phyloP scores from a whole-genome alignment of 2,113 vertebrate species.

The Laterallus jamaicensis region DNA sequence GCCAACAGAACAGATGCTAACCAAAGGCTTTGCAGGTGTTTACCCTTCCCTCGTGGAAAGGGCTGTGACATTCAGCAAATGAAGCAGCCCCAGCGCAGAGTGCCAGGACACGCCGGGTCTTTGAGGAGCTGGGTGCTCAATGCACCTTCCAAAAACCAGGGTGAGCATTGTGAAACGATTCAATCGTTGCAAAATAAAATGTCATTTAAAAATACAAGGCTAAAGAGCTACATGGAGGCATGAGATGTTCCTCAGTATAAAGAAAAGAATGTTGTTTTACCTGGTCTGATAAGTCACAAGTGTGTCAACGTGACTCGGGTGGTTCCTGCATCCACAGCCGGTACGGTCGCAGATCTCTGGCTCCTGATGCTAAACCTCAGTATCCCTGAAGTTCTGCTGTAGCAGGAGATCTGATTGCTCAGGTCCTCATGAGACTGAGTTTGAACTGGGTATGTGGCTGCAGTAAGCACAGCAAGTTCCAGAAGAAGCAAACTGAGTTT shows the following conservation, averaged over 20 bases:
- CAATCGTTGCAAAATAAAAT: not conserved
- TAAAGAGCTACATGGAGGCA: not conserved
- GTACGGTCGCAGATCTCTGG: not conserved
- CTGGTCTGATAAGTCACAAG: not conserved
- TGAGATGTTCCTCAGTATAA: not conserved
- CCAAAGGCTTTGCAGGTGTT: not conserved
- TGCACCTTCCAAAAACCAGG: not conserved
- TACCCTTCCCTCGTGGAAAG: not conserved
- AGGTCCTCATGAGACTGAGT: not conserved
- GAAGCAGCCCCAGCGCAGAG: no score
- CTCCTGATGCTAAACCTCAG: no score
- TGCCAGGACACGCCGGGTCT: not conserved
- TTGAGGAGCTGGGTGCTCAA: not conserved
- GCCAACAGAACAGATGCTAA: not conserved
- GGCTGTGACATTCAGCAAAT: not conserved
- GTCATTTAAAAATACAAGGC: not conserved
- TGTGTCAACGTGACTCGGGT: no score
- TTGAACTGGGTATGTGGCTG: not conserved
- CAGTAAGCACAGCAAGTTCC: not conserved
- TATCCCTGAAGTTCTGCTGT: not conserved
- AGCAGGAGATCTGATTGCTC: no score
- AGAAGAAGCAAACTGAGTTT: not conserved
- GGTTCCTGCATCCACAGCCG: rapidly evolving
- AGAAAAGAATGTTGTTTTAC: not conserved
- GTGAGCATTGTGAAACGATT: not conserved